Evolutionary conservation across 2,888 invertebrate genomes (phyloP).

Genomic region (Epinotia nisella): DNA sequence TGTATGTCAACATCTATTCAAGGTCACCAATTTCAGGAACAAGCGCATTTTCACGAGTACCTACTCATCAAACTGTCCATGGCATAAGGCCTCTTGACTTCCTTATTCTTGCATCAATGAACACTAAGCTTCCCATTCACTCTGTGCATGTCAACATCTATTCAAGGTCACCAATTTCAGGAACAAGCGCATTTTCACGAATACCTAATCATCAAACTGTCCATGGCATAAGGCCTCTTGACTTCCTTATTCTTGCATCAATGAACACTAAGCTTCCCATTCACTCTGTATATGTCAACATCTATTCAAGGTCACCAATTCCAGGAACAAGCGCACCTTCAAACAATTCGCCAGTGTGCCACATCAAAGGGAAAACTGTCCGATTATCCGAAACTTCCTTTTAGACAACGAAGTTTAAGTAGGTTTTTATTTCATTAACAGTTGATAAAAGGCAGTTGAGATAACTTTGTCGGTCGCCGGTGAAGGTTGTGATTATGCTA

Average conservation of each 20-base stretch:
- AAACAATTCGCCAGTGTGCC: constrained; percentile 16
- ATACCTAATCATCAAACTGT: no score
- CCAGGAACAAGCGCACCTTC: not conserved
- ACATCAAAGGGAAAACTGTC: constrained; percentile 17
- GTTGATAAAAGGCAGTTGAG: constrained; percentile 33
- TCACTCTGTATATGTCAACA: not conserved
- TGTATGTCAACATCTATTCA: no score
- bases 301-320: constrained; percentile 5
- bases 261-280: not conserved
- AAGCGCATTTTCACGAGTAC: no score
- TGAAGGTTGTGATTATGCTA: constrained; percentile 6
- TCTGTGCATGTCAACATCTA: no score
- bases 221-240: no score
- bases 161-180: no score
- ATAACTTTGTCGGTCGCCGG: constrained; percentile 35
- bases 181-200: no score
- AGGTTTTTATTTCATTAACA: constrained; percentile 24
- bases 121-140: no score
- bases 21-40: no score
- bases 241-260: not conserved
- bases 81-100: no score
- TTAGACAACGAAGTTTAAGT: constrained; percentile 5
- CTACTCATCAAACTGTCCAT: no score
- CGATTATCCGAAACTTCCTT: constrained; percentile 24
- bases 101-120: no score